These are phyloP conservation scores for Antheraea mylitta DNA, from an alignment of 1,140 invertebrate species.

Conservation along the genomic window DNA sequence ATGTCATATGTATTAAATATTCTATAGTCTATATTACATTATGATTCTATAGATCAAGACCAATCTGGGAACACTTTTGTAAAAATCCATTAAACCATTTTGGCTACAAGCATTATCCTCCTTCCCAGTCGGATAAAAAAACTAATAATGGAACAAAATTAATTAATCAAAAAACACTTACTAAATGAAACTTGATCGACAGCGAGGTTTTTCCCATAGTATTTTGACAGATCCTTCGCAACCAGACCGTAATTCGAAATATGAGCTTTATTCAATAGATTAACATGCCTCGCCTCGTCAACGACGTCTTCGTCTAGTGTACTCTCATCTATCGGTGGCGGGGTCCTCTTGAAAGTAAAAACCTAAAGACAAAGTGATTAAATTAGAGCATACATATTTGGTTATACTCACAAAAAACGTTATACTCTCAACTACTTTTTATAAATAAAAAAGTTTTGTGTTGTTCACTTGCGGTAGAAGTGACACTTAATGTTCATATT, in stretches of 20 bases:
- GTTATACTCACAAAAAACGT: no score
- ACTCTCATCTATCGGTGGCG: constrained; percentile 44
- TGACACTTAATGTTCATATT: no score
- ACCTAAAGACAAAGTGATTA: constrained; percentile 29
- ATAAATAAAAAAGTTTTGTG: no score
- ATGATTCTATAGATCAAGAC: no score
- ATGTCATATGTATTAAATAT: no score
- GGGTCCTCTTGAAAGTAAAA: constrained; percentile 31
- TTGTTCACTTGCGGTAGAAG: no score
- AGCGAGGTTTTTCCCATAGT: constrained; percentile 84
- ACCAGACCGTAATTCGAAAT: constrained; percentile 62
- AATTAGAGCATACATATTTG: no score
- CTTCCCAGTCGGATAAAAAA: not conserved
- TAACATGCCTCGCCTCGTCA: constrained; percentile 62
- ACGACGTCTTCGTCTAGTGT: constrained; percentile 67
- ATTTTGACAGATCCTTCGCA: constrained; percentile 82
- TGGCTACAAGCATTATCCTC: no score
- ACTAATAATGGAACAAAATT: not conserved
- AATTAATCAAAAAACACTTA: constrained; percentile 33
- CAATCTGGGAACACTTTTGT: no score
- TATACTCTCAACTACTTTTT: no score
- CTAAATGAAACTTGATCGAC: constrained; percentile 86
- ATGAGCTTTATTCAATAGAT: constrained; percentile 21
- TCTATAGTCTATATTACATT: no score
- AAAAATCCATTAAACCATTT: no score